Conservation (phyloP, 1,140 invertebrate genomes). For the Hestina assimilis region DNA sequence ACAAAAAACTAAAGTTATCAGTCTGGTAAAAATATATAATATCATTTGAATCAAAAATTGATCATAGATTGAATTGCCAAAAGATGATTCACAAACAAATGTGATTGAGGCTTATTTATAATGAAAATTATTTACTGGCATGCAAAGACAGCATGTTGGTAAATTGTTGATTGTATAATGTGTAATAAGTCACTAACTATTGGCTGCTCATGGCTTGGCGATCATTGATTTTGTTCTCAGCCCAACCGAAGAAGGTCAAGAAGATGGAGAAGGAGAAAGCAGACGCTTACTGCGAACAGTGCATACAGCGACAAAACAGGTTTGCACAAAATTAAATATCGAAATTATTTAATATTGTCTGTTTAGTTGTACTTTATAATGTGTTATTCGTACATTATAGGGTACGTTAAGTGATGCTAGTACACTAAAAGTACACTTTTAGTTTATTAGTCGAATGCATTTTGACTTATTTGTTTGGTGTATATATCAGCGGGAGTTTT, state of each 20-base stretch:
- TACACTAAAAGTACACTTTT: neutral
- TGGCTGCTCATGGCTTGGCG: slow-evolving; percentile 46
- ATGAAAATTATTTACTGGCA: too few species aligned
- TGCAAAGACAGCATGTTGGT: too few species aligned
- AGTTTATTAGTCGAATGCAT: neutral
- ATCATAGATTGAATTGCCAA: too few species aligned
- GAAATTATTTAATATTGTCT: slow-evolving; percentile 39
- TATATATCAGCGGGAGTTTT: neutral
- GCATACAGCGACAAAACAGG: slow-evolving; percentile 46
- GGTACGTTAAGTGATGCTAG: too few species aligned
- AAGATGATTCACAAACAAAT: too few species aligned
- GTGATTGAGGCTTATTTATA: too few species aligned
- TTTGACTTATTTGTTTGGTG: neutral
- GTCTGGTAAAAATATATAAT: too few species aligned
- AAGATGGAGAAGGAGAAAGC: slow-evolving; percentile 39
- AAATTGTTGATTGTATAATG: too few species aligned
- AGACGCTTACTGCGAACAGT: slow-evolving; percentile 39
- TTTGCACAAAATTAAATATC: slow-evolving; percentile 34
- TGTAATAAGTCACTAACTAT: slow-evolving; percentile 2
- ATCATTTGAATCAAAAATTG: too few species aligned
- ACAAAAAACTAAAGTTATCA: too few species aligned
- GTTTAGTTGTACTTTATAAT: slow-evolving; percentile 27
- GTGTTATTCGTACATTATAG: too few species aligned
- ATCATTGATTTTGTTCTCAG: slow-evolving; percentile 54
- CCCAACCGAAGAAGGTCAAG: slow-evolving; percentile 42